Evolutionary conservation across 2,113 vertebrate species (phyloP), one percentile per base, ranked within the genome.

Genomic region (Sebastes schlegelii): DNA sequence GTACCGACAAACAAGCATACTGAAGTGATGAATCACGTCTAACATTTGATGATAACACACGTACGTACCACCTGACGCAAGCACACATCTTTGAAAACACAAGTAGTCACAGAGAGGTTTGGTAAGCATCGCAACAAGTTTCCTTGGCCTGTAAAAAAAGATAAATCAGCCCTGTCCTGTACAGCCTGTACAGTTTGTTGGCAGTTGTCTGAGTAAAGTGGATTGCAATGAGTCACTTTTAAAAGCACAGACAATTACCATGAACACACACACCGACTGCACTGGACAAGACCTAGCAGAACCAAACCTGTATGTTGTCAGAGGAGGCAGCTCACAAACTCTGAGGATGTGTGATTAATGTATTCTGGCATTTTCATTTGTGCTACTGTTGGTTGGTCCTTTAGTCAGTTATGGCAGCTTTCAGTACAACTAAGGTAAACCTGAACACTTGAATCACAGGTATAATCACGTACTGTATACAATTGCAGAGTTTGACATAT

Each of bases 151-250:
- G 43, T 51, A 42, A 64, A 79, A 64, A 79, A 70, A 40, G 4
- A 76, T 10, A 17, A 45, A 65, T 75, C 42, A 23, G 26, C 43
- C 40, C 13, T 26, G 26, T 34, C 40, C 13, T 26, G 26, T 34
- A n/a, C 17, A 67, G 69, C 42, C 43, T 77, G 60, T 65, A 62
- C 23, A 63, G 63, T 45, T 40, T 63, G 57, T n/a, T 72, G 55
- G 1, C 61, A 76, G 76, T 34, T 49, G 45, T 48, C 34, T 43
- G 46, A 71, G 66, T 62, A 52, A 74, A 72, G 43, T 26, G 57
- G 16, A 57, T 16, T 77, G 43, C 5, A 5, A 80, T 90, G 48
- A 90, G 58, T 88, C 78, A 87, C 72, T 76, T 83, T 48, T 54
- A 77, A 79, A 84, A 82, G 52, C 63, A 19, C 67, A 77, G 34